Percentiles rank a stretch among this genome's conserved stretches.
These are phyloP conservation scores for Xiphydria camelus DNA, from an alignment of 2,888 invertebrate genomes.

Conservation along the genomic window DNA sequence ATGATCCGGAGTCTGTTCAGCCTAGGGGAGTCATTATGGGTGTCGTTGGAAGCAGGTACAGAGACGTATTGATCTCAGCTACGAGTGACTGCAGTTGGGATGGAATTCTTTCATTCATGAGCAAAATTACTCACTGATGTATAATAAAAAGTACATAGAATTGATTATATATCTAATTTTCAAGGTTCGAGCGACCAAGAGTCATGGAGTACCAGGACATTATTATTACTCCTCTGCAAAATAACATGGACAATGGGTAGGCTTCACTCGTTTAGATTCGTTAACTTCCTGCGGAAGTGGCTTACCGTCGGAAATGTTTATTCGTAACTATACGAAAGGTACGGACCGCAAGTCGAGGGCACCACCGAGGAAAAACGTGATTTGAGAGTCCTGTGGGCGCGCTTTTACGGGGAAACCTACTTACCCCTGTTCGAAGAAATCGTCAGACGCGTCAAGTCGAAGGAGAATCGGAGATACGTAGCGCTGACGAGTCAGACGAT, in stretches of 20 bases:
- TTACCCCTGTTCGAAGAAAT: constrained; percentile 47
- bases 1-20: constrained; percentile 57
- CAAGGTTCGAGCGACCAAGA: constrained; percentile 59
- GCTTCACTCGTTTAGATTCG: constrained; percentile 7
- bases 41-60: constrained; percentile 51
- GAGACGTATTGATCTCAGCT: constrained; percentile 15
- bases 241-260: constrained; percentile 60
- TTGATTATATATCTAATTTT: background rate
- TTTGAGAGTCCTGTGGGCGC: constrained; percentile 44
- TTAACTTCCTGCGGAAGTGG: too few species aligned
- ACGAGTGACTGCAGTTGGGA: too few species aligned
- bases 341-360: constrained; percentile 36
- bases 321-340: too few species aligned
- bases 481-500: constrained; percentile 39
- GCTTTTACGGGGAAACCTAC: constrained; percentile 49
- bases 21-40: constrained; percentile 60
- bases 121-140: too few species aligned
- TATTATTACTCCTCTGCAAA: constrained; percentile 62
- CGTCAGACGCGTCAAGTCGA: constrained; percentile 35
- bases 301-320: too few species aligned
- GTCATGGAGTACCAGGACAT: constrained; percentile 69
- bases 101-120: too few species aligned
- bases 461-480: constrained; percentile 45
- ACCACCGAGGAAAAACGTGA: constrained; percentile 36
- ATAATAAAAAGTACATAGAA: too few species aligned